Base-by-base conservation (phyloP, 2,113 vertebrate genomes). In the Pterocles gutturalis region DNA sequence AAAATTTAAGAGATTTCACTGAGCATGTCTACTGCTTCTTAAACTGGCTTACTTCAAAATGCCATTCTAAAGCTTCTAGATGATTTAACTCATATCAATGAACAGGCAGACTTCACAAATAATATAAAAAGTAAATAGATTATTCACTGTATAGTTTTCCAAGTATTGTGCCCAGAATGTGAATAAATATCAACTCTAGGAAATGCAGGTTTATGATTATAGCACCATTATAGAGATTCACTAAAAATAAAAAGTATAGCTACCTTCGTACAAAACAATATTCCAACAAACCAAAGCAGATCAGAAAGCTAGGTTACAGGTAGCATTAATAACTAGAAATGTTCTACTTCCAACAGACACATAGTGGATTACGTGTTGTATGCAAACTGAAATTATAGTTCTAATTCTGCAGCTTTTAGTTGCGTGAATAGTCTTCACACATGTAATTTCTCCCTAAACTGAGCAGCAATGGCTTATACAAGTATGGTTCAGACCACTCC, bases 391-490 rank as follows among this genome's bases (percentile, higher is more conserved):
- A 91, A 71, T 94, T 21, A 53, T 45, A 7, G n/a, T 83, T 90
- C 58, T 95, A 93, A 73, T 91, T 91, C 87, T 93, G 66, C 41
- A 65, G 57, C 24, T 93, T 85, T 94, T 72, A 85, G 55, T 95
- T 83, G 82, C 54, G 25, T 25, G 15, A 76, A 36, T 65, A 43
- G n/a, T 73, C 38, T 88, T 95, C 67, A 83, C 38, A 55, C n/a
- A 3, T 51, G n/a, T 66, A 13, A 75, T 82, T 95, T 96, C 45
- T 86, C 9, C 4, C n/a, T 62, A 25, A 53, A 66, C 33, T 46
- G 17, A 53, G 33, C 7, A 33, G 49, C 31, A 60, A 28, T 85
- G 49, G 45, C 17, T 66, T 67, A 14, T 20, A 36, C 26, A 28
- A 85, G 36, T 57, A 45, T 64, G 21, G 45, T 53, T 72, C 66